Percentiles rank a stretch among this genome's conserved stretches.
phyloP scores from a whole-genome alignment of 2,797 vertebrate genomes.

The Capromys pilorides region DNA sequence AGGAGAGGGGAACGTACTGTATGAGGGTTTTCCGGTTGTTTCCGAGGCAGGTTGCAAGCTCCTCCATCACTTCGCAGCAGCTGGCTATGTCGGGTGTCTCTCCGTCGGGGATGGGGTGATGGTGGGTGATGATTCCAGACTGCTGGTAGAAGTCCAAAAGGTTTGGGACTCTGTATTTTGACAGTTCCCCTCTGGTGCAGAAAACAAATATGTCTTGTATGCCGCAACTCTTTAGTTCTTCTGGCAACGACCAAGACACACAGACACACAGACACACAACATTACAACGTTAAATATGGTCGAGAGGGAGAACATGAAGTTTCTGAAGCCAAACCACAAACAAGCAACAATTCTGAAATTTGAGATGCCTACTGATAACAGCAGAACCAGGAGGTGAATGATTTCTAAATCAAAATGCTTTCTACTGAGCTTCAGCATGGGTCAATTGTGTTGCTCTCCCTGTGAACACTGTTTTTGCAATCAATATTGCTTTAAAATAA shows the following conservation, averaged over 20 bases:
- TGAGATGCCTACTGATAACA: constrained; percentile 42
- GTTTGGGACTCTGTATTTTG: constrained; percentile 91
- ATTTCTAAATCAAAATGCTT: constrained; percentile 55
- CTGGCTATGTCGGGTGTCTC: constrained; percentile 88
- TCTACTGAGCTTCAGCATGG: constrained; percentile 50
- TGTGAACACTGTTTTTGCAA: constrained; percentile 1
- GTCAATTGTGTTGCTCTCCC: constrained; percentile 6
- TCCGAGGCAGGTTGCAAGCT: constrained; percentile 89
- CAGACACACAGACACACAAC: constrained; percentile 56
- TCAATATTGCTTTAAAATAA: constrained; percentile 26
- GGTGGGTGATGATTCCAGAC: constrained; percentile 89
- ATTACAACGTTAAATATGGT: constrained; percentile 48
- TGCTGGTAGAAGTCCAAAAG: constrained; percentile 90
- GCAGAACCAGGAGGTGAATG: constrained; percentile 28
- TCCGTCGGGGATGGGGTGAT: constrained; percentile 91
- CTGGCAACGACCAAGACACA: constrained; percentile 83
- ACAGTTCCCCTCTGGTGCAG: constrained; percentile 92
- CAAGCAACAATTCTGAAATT: not conserved
- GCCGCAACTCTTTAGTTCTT: constrained; percentile 90
- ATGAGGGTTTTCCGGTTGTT: constrained; percentile 89
- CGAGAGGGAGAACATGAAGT: not conserved
- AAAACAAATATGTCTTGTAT: constrained; percentile 94
- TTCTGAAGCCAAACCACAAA: constrained; percentile 55
- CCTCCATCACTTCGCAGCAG: constrained; percentile 90
- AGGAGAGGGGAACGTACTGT: constrained; percentile 92